Evolutionary conservation across 2,113 vertebrate species (phyloP), one percentile per base, ranked within the genome.

Genomic region (Ariopsis seemanni): DNA sequence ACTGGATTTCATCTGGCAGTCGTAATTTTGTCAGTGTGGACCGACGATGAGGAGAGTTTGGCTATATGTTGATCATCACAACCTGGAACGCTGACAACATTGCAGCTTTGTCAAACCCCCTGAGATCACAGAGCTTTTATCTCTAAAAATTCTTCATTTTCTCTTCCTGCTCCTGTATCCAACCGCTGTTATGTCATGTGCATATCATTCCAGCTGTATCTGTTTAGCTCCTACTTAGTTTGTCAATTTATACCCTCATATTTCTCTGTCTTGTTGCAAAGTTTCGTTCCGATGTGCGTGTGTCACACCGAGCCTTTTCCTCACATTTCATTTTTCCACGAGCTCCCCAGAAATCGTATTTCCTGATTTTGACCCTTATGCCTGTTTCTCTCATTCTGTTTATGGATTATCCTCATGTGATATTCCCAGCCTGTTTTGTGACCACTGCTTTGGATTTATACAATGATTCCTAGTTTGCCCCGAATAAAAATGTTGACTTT

Each of bases 11-110:
- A 67, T 55, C 60, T 67, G 58, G 69, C 50, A 42, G 20, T 50
- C 60, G 34, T 62, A 82, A 82, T 82, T 86, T 67, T 15, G 25
- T 72, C 52, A 48, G 72, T 82, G 58, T 83, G 58, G 42, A 62
- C 15, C 17, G n/a, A 18, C 55, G 5, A 58, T 48, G 2, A 60
- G 57, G 55, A 60, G 72, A 48, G 55, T 74, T 60, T 60, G 11
- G 30, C 42, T 60, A 25, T 30, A 57, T 60, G 30, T 48, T 62
- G 22, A 57, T 75, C 27, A 63, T 85, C 42, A 48, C 34, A 74
- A 74, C 42, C 71, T 48, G 42, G 18, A 74, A 7, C 48, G 71
- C 34, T 42, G 30, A 72, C 30, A 72, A 48, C 34, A 48, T 8
- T 48, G 34, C 4, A 42, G 42, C 42, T 42, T 42, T 27, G 34